A percentile compares a stretch with the other conserved stretches of the same genome.
Evolutionary conservation across 2,113 vertebrate species (phyloP).

Genomic region (Holacanthus passer): DNA sequence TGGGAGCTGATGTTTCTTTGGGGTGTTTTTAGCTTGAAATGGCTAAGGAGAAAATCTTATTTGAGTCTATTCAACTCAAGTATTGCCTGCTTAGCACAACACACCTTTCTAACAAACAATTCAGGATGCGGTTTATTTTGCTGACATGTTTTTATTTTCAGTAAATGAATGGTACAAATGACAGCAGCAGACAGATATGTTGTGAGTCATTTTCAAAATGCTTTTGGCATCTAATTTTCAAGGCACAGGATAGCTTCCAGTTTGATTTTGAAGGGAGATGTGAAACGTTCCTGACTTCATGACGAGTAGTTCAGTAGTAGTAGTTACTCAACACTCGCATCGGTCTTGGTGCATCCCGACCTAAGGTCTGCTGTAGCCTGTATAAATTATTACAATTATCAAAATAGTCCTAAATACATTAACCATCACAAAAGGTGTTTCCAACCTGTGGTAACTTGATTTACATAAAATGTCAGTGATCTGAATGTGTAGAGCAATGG

Average conservation of each 20-base stretch:
- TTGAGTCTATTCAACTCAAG: conserved; percentile 57
- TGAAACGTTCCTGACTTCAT: neutral
- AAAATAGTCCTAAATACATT: too few relatives aligned
- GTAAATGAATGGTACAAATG: neutral
- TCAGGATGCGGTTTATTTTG: neutral
- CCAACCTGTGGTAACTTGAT: too few relatives aligned
- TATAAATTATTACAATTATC: too few relatives aligned
- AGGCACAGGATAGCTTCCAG: neutral
- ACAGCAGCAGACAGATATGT: neutral
- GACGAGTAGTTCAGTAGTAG: too few relatives aligned
- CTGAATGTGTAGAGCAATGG: too few relatives aligned
- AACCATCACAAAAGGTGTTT: too few relatives aligned
- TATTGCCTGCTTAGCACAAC: conserved; percentile 44
- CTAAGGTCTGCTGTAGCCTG: too few relatives aligned
- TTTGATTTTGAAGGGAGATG: neutral
- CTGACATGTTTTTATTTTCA: neutral
- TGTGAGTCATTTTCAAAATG: neutral
- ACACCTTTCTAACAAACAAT: conserved; percentile 15
- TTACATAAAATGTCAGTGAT: too few relatives aligned
- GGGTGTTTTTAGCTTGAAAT: conserved; percentile 76
- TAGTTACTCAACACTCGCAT: too few relatives aligned
- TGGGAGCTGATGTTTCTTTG: conserved; percentile 59
- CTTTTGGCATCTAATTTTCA: neutral
- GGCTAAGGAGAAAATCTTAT: conserved; percentile 77
- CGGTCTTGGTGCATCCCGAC: too few relatives aligned